Evolutionary conservation across 2,113 vertebrate genomes (phyloP), one percentile per base, ranked within the genome.

Genomic region (Rhinopomastus cyanomelas): DNA sequence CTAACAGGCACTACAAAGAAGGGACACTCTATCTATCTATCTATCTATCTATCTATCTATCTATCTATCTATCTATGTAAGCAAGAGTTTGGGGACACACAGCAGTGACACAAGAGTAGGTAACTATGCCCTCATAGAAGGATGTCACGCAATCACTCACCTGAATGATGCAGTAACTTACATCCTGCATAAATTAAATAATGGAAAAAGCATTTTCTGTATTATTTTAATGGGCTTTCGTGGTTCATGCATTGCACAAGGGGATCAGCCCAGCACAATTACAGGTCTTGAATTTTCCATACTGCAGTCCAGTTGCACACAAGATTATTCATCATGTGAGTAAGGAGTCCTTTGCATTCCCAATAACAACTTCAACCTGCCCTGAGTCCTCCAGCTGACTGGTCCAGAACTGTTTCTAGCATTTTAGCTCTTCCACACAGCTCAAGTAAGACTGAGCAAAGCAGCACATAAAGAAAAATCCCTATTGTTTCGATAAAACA

Each of bases 161-260:
- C 29, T 29, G 21, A 15, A 8, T 11, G 37, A 37, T 32, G n/a
- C 16, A 44, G 39, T 30, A 74, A 46, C 25, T 71, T 37, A 36
- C 9, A 74, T 4, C n/a, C n/a, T 37, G n/a, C 8, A 46, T 21
- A 60, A 55, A 56, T 32, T 30, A 68, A 55, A 55, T 51, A 2
- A 19, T 23, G 48, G 16, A 25, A 46, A n/a, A 75, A 68, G 18
- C 0, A 0, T 67, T 67, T 42, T 8, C 8, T 71, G 32, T 13
- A 25, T 30, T 79, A 59, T 52, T 72, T 76, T 34, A 52, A 46
- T 56, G 6, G 9, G 53, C 62, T 56, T 74, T 67, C 52, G 29
- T 84, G 9, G 15, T 0, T 39, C 13, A 56, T 16, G 12, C 2
- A 76, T 85, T 67, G 20, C 27, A 37, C 0, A 0, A 83, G 12